These are phyloP conservation scores for Carollia perspicillata DNA, from an alignment of 2,113 vertebrate species.

Conservation along the genomic window DNA sequence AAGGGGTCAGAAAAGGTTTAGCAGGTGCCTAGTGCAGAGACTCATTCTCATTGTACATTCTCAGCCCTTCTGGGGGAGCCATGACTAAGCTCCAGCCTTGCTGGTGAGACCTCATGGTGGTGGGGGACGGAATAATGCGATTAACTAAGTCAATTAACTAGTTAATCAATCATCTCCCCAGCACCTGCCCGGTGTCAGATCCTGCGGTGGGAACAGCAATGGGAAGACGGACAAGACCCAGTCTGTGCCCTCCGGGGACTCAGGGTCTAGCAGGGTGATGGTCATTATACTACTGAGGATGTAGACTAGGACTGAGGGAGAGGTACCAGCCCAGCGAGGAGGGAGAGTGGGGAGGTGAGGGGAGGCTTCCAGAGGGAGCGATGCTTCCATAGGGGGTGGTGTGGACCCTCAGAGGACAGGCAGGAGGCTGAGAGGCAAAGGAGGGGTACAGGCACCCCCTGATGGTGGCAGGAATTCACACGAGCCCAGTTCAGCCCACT, in stretches of 20 bases:
- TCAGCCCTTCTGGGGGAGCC: not conserved
- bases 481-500: not conserved
- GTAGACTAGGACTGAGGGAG: not conserved
- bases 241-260: not conserved
- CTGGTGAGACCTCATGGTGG: no score
- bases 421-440: not conserved
- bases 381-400: no score
- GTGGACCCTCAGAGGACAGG: not conserved
- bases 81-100: not conserved
- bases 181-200: not conserved
- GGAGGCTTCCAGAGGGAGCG: not conserved
- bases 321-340: not conserved
- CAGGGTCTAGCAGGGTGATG: fast-evolving
- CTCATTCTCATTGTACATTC: fast-evolving
- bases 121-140: not conserved
- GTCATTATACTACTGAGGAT: not conserved
- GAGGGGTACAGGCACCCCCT: not conserved
- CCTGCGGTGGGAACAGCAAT: not conserved
- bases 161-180: not conserved
- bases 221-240: not conserved
- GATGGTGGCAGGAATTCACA: fast-evolving
- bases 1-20: not conserved
- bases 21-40: not conserved
- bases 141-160: not conserved
- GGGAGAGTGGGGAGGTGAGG: not conserved